Conservation (phyloP, 2,113 vertebrate genomes). For the Polypterus senegalus region DNA sequence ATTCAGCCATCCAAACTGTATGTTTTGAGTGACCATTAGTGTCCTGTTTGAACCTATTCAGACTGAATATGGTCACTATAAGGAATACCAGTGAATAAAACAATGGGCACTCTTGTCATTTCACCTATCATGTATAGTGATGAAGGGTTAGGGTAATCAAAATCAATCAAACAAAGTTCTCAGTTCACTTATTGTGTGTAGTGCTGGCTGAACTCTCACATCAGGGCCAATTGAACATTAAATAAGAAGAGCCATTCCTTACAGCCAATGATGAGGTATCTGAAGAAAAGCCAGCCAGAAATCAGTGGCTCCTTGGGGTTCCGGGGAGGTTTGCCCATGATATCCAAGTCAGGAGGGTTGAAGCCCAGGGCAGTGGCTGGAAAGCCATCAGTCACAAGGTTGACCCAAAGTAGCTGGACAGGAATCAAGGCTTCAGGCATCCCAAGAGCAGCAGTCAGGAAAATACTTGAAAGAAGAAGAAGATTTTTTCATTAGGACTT, state of each 20-base stretch:
- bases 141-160: too few relatives aligned
- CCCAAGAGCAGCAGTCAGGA: constrained; percentile 53
- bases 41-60: too few relatives aligned
- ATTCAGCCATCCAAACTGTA: too few relatives aligned
- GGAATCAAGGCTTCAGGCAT: constrained; percentile 60
- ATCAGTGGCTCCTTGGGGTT: constrained; percentile 54
- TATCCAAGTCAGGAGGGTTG: constrained; percentile 59
- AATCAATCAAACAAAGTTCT: too few relatives aligned
- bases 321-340: constrained; percentile 54
- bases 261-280: constrained; percentile 58
- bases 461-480: constrained; percentile 38
- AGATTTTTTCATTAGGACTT: neutral
- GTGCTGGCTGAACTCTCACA: too few relatives aligned
- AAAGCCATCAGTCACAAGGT: constrained; percentile 49
- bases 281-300: constrained; percentile 56
- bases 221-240: too few relatives aligned
- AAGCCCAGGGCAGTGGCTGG: constrained; percentile 57
- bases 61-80: too few relatives aligned
- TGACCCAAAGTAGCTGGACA: constrained; percentile 35
- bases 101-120: too few relatives aligned
- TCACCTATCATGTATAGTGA: too few relatives aligned
- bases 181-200: too few relatives aligned
- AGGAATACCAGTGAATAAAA: too few relatives aligned
- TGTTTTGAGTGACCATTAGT: too few relatives aligned
- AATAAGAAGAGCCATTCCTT: neutral